Evolutionary conservation across 2,113 vertebrate genomes (phyloP), one percentile per base, ranked within the genome.

Genomic region (Petrocephalus microphthalmus): DNA sequence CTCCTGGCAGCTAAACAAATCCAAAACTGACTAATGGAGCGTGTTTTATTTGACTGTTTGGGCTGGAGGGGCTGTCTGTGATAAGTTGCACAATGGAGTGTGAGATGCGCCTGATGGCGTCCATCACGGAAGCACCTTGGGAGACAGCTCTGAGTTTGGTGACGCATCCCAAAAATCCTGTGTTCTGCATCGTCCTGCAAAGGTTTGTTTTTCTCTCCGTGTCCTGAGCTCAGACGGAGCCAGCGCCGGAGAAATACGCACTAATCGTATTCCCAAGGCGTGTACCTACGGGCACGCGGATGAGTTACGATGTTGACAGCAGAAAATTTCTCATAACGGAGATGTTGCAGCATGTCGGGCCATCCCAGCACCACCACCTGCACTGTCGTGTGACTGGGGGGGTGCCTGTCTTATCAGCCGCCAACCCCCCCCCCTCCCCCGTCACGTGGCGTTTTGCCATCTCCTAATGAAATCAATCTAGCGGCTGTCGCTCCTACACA

Each of bases 381-480:
- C 37, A 11, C 29, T 42, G 29, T 81, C 19, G 7, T 42, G 74
- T 45, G 74, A n/a, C 42, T 42, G 29, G 37, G 64, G 71, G 74
- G 37, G 74, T 19, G 74, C 74, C 37, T 81, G 5, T 42, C 1
- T 81, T 81, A 42, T 29, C n/a, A 29, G 22, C 42, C 15, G 15
- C 78, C 78, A 42, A 3, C 13, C 29, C 7, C 78, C 20, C 15
- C 37, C 6, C 37, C 2, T 19, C 42, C 37, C 45, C 87, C 84
- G 47, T 42, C 85, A 53, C 20, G 15, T 64, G 85, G 78, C 33
- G 22, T 53, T 83, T 81, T 25, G 25, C 53, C 45, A 57, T 64
- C 60, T 87, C 47, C 88, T 57, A 89, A 86, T 90, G 83, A 87
- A 89, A 89, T 89, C 89, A 42, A 87, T 89, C 89, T 89, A 89